Conservation (phyloP, 2,113 vertebrate species). For the Hepsetus odoe region DNA sequence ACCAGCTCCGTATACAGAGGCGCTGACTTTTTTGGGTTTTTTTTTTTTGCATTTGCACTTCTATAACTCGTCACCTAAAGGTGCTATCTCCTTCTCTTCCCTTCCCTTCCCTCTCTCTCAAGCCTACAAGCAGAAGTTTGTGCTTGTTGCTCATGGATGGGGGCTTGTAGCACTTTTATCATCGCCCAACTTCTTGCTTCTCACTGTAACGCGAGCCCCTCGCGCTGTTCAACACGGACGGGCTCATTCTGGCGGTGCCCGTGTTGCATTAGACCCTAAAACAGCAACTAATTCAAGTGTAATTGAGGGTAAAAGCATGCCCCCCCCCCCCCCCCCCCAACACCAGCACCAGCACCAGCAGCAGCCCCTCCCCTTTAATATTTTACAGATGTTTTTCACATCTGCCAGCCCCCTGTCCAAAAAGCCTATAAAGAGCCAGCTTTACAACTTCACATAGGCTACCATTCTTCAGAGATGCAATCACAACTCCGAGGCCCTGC, state of each 20-base stretch:
- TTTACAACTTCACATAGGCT: slow-evolving; percentile 37
- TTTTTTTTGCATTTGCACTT: no score
- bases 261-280: slow-evolving; percentile 67
- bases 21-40: neutral
- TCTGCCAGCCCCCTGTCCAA: slow-evolving; percentile 65
- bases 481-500: slow-evolving; percentile 29
- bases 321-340: neutral
- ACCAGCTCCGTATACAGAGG: neutral
- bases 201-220: slow-evolving; percentile 19
- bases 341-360: neutral
- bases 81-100: neutral
- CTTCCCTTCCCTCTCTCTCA: neutral
- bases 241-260: slow-evolving; percentile 52
- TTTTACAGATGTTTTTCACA: slow-evolving; percentile 72
- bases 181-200: slow-evolving; percentile 19
- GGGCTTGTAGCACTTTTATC: slow-evolving; percentile 26
- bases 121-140: neutral
- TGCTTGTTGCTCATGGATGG: neutral
- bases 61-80: neutral
- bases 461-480: slow-evolving; percentile 4
- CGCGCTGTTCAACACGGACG: slow-evolving; percentile 52
- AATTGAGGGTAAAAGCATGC: slow-evolving; percentile 69
- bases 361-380: slow-evolving; percentile 66
- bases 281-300: slow-evolving; percentile 71
- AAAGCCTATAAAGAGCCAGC: slow-evolving; percentile 37